Evolutionary conservation across 2,113 vertebrate species (phyloP).

Genomic region (Rhabdomys dilectus): DNA sequence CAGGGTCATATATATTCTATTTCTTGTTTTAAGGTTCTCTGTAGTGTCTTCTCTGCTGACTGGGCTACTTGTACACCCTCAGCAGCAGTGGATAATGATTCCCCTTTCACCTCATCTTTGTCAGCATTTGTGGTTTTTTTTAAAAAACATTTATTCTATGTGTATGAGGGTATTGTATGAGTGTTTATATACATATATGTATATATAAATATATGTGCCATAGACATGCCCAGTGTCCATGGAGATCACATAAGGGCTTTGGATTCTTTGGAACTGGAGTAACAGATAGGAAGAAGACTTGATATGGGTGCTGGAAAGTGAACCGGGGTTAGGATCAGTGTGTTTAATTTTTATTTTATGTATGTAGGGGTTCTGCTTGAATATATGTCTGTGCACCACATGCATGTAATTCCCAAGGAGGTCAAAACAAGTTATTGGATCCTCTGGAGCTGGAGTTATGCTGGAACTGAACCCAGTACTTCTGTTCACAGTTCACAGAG

Average conservation of each 20-base stretch:
- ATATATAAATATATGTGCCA: no score
- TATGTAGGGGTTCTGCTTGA: background rate
- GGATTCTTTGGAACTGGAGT: background rate
- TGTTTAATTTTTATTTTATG: background rate
- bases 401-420: background rate
- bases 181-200: background rate
- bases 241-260: background rate
- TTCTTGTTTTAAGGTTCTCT: background rate
- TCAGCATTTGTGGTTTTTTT: background rate
- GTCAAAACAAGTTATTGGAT: background rate
- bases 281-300: background rate
- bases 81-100: background rate
- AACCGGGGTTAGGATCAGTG: background rate
- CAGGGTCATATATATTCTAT: no score
- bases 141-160: background rate
- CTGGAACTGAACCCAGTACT: no score
- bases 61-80: background rate
- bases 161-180: background rate
- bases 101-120: background rate
- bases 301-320: background rate
- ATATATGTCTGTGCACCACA: no score
- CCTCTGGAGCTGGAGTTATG: background rate
- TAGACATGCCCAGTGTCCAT: background rate
- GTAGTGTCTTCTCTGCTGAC: background rate
- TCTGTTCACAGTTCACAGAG: background rate